Conservation (phyloP, 2,113 vertebrate species). For the Peromyscus maniculatus region DNA sequence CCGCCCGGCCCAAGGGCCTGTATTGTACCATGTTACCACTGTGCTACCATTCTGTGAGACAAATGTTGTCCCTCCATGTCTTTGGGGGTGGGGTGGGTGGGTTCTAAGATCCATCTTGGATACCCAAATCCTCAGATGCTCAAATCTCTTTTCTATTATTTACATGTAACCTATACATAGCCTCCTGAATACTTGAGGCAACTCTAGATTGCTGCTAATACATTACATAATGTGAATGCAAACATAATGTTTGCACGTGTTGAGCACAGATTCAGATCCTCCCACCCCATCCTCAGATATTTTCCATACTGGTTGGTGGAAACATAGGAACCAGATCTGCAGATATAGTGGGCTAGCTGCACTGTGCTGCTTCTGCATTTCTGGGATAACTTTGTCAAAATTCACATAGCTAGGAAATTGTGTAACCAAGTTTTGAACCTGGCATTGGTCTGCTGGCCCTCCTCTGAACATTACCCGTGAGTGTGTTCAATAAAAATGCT, state of each 20-base stretch:
- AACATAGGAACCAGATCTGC: background rate
- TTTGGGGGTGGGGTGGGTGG: background rate
- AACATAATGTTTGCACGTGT: background rate
- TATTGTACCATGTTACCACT: background rate
- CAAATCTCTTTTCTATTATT: background rate
- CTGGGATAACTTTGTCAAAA: background rate
- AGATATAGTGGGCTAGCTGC: background rate
- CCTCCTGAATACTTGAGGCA: background rate
- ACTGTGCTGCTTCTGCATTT: conserved; percentile 17
- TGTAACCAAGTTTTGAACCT: conserved; percentile 30
- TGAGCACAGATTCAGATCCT: background rate
- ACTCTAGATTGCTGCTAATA: background rate
- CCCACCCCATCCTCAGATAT: background rate
- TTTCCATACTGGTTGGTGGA: background rate
- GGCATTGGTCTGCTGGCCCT: background rate
- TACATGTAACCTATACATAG: background rate
- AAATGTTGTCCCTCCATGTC: background rate
- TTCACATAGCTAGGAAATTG: background rate
- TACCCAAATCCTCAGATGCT: background rate
- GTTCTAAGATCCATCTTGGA: background rate
- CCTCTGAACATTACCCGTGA: background rate
- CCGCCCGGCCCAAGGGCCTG: background rate
- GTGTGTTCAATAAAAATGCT: background rate
- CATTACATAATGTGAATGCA: background rate
- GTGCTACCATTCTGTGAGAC: background rate